A percentile compares a stretch with the other conserved stretches of the same genome.
These are phyloP conservation scores for Pharmacophagus antenor DNA, from an alignment of 2,888 invertebrate genomes.

Conservation along the genomic window DNA sequence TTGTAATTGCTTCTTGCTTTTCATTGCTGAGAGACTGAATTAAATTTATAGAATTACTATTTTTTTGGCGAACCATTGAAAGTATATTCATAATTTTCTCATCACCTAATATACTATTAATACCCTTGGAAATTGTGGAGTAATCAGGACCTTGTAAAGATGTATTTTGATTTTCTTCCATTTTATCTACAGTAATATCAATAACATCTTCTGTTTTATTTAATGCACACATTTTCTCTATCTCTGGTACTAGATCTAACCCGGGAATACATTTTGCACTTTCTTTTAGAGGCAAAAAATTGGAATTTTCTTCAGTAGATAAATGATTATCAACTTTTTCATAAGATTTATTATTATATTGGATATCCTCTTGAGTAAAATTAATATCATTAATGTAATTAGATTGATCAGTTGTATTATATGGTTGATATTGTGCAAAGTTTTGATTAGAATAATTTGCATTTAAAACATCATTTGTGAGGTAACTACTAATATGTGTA, in stretches of 20 bases:
- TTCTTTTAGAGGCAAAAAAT: constrained; percentile 55
- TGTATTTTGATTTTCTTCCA: constrained; percentile 31
- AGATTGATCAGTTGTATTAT: constrained; percentile 38
- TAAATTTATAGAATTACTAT: constrained; percentile 6
- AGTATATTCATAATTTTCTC: constrained; percentile 83
- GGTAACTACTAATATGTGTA: constrained; percentile 33
- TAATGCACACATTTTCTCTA: constrained; percentile 35
- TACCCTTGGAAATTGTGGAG: constrained; percentile 82
- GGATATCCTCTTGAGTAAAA: constrained; percentile 45
- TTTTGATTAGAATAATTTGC: constrained; percentile 40
- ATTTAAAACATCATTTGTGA: constrained; percentile 33
- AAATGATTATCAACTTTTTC: constrained; percentile 40
- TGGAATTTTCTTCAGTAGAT: constrained; percentile 42
- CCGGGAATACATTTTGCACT: constrained; percentile 84
- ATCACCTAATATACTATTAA: constrained; percentile 83
- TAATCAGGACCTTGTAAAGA: constrained; percentile 64
- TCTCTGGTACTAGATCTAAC: constrained; percentile 83
- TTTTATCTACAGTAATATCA: constrained; percentile 56
- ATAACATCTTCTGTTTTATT: constrained; percentile 51
- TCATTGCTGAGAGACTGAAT: constrained; percentile 13
- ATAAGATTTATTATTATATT: constrained; percentile 56
- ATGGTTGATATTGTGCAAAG: constrained; percentile 43
- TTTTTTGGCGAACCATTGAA: constrained; percentile 61
- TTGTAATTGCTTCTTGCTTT: background rate
- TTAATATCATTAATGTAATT: constrained; percentile 42